phyloP scores from a whole-genome alignment of 1,140 invertebrate genomes.

The Steinernema feltiae region DNA sequence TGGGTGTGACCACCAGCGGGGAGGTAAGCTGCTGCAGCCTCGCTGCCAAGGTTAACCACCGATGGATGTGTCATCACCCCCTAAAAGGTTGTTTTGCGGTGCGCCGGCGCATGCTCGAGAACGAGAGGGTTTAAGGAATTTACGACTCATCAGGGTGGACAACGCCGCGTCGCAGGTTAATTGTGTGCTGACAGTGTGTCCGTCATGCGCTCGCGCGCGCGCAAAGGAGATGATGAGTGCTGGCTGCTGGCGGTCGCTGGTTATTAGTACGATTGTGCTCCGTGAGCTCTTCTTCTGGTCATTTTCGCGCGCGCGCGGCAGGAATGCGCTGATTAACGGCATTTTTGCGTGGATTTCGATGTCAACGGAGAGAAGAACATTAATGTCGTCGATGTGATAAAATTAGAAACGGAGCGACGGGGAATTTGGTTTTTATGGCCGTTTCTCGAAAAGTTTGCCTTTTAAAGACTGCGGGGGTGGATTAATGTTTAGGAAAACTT shows the following conservation, averaged over 20 bases:
- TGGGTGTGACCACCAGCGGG: neutral
- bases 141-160: neutral
- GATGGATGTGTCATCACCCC: conserved; percentile 7
- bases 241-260: neutral
- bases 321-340: too few species aligned
- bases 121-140: neutral
- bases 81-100: conserved; percentile 14
- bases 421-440: too few species aligned
- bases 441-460: too few species aligned
- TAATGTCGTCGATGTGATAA: too few species aligned
- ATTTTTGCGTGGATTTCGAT: too few species aligned
- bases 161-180: neutral
- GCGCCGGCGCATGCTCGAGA: neutral
- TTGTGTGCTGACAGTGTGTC: neutral
- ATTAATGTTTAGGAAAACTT: too few species aligned
- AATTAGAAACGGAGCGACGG: too few species aligned
- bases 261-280: too few species aligned
- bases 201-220: neutral
- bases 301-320: too few species aligned
- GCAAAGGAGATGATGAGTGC: neutral
- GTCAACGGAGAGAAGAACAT: too few species aligned
- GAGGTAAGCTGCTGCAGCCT: neutral
- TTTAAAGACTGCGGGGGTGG: too few species aligned
- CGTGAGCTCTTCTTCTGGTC: too few species aligned
- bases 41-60: neutral